Percentiles rank a stretch among this genome's conserved stretches.
Conservation (phyloP, 2,113 vertebrate genomes). For the Ictidomys tridecemlineatus region DNA sequence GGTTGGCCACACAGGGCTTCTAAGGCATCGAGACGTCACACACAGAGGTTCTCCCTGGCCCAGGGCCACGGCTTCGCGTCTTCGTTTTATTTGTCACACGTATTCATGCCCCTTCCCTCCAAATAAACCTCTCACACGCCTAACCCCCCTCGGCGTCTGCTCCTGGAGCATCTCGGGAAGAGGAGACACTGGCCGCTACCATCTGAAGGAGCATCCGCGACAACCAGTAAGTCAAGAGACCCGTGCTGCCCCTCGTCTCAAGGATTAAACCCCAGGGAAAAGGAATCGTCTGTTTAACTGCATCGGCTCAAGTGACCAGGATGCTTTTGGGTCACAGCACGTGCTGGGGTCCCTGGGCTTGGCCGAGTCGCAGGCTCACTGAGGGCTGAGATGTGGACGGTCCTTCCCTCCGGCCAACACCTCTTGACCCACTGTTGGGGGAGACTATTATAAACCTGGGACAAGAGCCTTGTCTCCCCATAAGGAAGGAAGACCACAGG, state of each 20-base stretch:
- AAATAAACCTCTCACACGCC: background rate
- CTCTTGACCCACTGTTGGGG: background rate
- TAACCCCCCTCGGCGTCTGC: background rate
- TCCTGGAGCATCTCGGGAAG: background rate
- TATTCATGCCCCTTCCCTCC: background rate
- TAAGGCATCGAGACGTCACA: background rate
- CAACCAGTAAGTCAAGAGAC: background rate
- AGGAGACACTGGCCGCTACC: background rate
- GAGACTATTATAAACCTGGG: conserved; percentile 54
- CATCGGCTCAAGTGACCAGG: conserved; percentile 62
- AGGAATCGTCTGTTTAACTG: conserved; percentile 54
- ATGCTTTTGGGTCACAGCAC: conserved; percentile 63
- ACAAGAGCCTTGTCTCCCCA: background rate
- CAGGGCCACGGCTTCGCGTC: background rate
- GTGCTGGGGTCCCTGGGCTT: background rate
- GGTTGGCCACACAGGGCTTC: background rate
- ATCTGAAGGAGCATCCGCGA: background rate
- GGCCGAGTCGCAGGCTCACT: conserved; percentile 60
- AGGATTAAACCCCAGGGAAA: conserved; percentile 51
- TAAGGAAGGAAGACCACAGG: background rate
- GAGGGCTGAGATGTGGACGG: conserved; percentile 17
- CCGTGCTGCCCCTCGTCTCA: background rate
- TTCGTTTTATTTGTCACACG: background rate
- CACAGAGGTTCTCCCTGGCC: background rate
- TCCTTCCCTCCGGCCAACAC: conserved; percentile 33